Evolutionary conservation across 2,797 vertebrate genomes (phyloP), one percentile per base, ranked within the genome.

Genomic region (Tapirus indicus): DNA sequence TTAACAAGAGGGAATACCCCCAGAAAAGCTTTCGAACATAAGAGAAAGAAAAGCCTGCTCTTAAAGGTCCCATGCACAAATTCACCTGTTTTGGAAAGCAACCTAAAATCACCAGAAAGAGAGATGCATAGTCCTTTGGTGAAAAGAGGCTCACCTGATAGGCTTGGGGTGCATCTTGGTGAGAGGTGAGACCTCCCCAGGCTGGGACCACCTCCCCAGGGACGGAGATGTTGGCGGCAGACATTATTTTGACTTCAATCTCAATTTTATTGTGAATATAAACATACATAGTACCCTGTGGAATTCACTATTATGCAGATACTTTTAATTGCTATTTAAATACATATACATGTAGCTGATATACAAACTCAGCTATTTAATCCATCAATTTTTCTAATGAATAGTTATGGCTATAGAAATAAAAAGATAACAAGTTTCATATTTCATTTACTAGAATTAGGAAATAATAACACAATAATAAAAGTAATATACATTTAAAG

Each of bases 281-380:
- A 86, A 83, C 9, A 72, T 92, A 92, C n/a, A 52, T 64, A 92
- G n/a, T 52, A 64, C 54, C 13, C 56, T 84, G 4, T 74, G 71
- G 44, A 84, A 92, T 64, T 92, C n/a, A 74, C 56, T 74, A 84
- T 41, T 74, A n/a, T 84, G 25, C 27, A 92, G 66, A 47, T 10
- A 82, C 29, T 60, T 91, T 91, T 91, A 23, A 29, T 14, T 84
- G n/a, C 25, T 64, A 52, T 84, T 69, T 92, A 74, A 84, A 84
- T 83, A 92, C 6, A 74, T 74, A 88, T 32, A 74, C 44, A 88
- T 60, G 54, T 60, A 47, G 20, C 20, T 75, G 69, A 52, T 74
- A 75, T 23, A 21, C 25, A 80, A 84, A 54, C n/a, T 74, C n/a
- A 74, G 68, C 71, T 90, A 69, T 64, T 84, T 75, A 74, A 64